These are phyloP conservation scores for Galeopterus variegatus DNA, from an alignment of 2,113 vertebrate genomes.

Conservation along the genomic window DNA sequence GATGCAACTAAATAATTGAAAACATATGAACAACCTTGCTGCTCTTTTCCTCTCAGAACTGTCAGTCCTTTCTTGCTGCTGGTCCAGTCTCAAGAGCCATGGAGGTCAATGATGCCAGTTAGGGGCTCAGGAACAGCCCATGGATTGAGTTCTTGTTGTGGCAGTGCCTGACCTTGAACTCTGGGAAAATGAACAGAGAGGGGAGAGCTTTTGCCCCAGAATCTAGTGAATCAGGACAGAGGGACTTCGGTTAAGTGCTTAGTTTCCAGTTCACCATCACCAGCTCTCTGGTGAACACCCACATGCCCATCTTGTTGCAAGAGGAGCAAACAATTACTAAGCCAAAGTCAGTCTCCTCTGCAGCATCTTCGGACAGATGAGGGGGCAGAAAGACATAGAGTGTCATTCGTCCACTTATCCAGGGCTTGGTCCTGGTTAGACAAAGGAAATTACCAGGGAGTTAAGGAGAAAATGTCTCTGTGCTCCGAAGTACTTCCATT, in stretches of 20 bases:
- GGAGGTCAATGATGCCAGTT: not conserved
- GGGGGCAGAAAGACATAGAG: not conserved
- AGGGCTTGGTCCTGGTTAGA: not conserved
- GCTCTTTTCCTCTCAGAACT: not conserved
- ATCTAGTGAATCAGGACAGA: not conserved
- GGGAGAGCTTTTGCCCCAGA: not conserved
- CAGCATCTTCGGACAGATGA: not conserved
- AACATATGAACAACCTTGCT: not conserved
- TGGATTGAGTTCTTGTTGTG: not conserved
- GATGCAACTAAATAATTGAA: constrained; percentile 73
- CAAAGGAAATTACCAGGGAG: not conserved
- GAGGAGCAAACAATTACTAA: not conserved
- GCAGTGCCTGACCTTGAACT: not conserved
- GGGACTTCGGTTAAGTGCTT: not conserved
- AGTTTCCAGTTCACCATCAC: not conserved
- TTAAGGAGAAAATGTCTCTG: not conserved
- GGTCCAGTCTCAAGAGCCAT: not conserved
- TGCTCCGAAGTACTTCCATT: not conserved
- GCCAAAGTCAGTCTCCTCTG: not conserved
- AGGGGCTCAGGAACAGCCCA: not conserved
- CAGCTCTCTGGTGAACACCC: not conserved
- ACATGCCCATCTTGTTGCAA: not conserved
- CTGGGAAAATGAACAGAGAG: not conserved
- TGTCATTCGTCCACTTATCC: not conserved
- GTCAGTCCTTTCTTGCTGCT: constrained; percentile 1